Conservation (phyloP, 2,888 invertebrate genomes). For the Muscina levida region DNA sequence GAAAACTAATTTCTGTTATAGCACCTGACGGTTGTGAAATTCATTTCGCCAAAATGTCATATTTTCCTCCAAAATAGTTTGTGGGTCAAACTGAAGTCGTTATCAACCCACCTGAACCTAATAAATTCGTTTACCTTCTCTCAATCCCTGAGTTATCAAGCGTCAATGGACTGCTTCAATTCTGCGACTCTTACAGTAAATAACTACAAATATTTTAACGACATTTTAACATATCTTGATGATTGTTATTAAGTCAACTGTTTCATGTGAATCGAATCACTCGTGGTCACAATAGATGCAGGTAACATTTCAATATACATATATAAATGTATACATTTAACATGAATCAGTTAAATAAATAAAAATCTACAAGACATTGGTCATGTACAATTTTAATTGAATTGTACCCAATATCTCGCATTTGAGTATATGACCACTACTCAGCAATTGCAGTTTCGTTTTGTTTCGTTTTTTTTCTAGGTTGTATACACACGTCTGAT, state of each 20-base stretch:
- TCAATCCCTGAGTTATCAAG: too few relatives aligned
- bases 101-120: too few relatives aligned
- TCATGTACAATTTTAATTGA: conserved; percentile 61
- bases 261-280: conserved; percentile 52
- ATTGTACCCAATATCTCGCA: conserved; percentile 48
- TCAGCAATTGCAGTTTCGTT: neutral
- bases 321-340: conserved; percentile 32
- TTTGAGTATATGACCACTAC: too few relatives aligned
- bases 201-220: too few relatives aligned
- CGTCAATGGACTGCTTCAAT: too few relatives aligned
- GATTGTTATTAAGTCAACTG: conserved; percentile 56
- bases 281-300: neutral
- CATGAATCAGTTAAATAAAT: conserved; percentile 43
- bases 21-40: too few relatives aligned
- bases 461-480: neutral
- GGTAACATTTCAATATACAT: conserved; percentile 9
- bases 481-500: neutral
- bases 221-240: conserved; percentile 64
- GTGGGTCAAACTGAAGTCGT: too few relatives aligned
- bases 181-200: too few relatives aligned
- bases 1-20: too few relatives aligned
- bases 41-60: too few relatives aligned
- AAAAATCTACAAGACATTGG: conserved; percentile 52
- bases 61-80: too few relatives aligned
- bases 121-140: too few relatives aligned